Percentiles rank a stretch among this genome's conserved stretches.
phyloP scores from a whole-genome alignment of 2,113 vertebrate species.

The Leptocoma aspasia region DNA sequence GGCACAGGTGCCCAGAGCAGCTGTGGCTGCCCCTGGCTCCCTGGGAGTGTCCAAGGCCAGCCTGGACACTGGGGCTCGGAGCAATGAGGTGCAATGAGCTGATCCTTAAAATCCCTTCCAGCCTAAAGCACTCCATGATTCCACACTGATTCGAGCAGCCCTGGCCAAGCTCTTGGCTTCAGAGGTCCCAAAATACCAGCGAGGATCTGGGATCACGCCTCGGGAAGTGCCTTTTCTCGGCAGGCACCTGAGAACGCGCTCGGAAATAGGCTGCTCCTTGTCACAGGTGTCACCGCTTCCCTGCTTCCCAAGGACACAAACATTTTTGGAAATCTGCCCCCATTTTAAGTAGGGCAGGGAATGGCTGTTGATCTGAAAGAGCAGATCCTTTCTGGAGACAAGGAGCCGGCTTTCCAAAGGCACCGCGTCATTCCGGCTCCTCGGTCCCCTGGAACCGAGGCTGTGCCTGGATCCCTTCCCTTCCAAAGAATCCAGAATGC shows the following conservation, averaged over 20 bases:
- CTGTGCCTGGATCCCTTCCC: background rate
- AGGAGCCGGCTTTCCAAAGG: background rate
- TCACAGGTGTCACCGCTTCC: background rate
- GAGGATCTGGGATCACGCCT: background rate
- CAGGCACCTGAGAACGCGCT: background rate
- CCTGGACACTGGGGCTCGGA: accelerated
- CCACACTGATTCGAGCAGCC: accelerated
- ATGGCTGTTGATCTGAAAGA: background rate
- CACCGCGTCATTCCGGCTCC: accelerated
- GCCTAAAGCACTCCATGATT: accelerated
- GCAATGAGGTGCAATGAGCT: no score
- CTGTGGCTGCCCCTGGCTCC: background rate
- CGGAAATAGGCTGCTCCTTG: background rate
- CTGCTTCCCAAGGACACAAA: no score
- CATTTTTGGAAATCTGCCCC: constrained; percentile 13
- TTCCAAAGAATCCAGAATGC: background rate
- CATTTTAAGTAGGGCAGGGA: constrained; percentile 25
- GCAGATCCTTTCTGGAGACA: background rate
- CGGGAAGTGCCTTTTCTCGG: background rate
- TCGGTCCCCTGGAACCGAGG: no score
- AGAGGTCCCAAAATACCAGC: background rate
- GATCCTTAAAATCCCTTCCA: background rate
- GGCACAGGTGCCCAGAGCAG: background rate
- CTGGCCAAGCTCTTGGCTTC: background rate
- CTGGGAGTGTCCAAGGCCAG: background rate